Evolutionary conservation across 2,888 invertebrate genomes (phyloP), one percentile per base, ranked within the genome.

Genomic region (Drosophila robusta): DNA sequence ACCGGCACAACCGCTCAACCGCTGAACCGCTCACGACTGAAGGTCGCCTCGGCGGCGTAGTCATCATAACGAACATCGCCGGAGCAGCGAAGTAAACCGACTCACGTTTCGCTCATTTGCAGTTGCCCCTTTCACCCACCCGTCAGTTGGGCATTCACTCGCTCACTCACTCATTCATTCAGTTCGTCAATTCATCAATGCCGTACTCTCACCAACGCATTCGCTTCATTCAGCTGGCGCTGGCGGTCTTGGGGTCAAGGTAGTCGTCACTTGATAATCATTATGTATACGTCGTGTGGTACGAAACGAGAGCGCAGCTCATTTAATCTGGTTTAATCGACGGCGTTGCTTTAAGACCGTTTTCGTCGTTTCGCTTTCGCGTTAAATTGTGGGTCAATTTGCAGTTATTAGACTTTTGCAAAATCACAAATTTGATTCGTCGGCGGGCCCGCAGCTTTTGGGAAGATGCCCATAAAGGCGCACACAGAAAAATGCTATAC

Each of bases 71-170:
- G 38, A 70, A 38, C 54, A 46, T 60, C 65, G 60, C 36, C 4
- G 61, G 38, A 66, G 56, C 46, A 44, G 58, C 55, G 24, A 49
- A 67, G 65, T 56, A 51, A 71, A 58, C 81, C 73, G 86, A 83
- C 70, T 87, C 85, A 85, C 85, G 85, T 87, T 85, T 80, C 65
- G 71, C 78, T 74, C 87, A 76, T 82, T 87, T 77, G 63, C 68
- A 62, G 76, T 57, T 63, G 47, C 60, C 61, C 41, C 58, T 52
- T 60, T 38, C 57, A 32, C 68, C 63, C 51, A 54, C 39, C 36
- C 49, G 32, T 12, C 32, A 11, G 4, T 32, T 32, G 11, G 6
- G 32, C 32, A 32, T 11, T 32, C 39, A 9, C 39, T 39, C 39
- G 6, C 4, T 16, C 38, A 3, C 4, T 36, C 24, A 11, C 18